A percentile compares a stretch with the other conserved stretches of the same genome.
Conservation (phyloP, 2,797 vertebrate genomes). For the Gymnothorax javanicus region DNA sequence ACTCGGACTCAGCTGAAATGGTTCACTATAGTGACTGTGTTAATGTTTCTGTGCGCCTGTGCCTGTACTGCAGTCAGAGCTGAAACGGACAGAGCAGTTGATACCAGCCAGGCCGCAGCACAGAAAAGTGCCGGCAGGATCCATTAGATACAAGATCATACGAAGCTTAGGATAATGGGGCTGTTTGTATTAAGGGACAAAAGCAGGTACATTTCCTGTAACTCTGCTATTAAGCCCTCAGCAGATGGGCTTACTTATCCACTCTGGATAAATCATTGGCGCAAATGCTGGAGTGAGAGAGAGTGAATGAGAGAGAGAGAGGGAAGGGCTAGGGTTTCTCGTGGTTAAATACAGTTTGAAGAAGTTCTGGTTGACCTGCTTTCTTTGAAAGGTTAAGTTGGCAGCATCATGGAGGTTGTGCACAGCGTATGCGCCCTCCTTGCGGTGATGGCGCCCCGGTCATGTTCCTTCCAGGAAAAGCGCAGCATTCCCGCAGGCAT, state of each 20-base stretch:
- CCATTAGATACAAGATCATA: not conserved
- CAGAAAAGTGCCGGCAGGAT: not conserved
- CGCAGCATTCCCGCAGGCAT: constrained; percentile 62
- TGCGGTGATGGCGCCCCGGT: constrained; percentile 16
- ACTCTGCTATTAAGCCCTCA: not conserved
- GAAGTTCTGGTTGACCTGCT: not conserved
- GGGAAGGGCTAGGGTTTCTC: constrained; percentile 25
- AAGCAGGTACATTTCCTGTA: constrained; percentile 44
- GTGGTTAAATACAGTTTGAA: constrained; percentile 60
- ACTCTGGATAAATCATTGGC: not conserved
- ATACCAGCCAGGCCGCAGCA: no score
- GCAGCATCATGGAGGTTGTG: not conserved
- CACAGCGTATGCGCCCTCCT: not conserved
- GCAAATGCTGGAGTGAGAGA: not conserved
- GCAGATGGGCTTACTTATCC: not conserved
- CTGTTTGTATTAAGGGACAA: not conserved
- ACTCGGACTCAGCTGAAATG: not conserved
- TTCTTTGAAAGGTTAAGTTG: not conserved
- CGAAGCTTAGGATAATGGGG: not conserved
- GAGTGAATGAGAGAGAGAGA: not conserved
- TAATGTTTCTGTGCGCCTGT: not conserved
- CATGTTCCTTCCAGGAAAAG: constrained; percentile 69
- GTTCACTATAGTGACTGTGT: not conserved
- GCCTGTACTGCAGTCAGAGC: not conserved
- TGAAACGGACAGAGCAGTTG: not conserved